Conservation (phyloP, 2,888 invertebrate species). For the Zygogramma bicolorata region DNA sequence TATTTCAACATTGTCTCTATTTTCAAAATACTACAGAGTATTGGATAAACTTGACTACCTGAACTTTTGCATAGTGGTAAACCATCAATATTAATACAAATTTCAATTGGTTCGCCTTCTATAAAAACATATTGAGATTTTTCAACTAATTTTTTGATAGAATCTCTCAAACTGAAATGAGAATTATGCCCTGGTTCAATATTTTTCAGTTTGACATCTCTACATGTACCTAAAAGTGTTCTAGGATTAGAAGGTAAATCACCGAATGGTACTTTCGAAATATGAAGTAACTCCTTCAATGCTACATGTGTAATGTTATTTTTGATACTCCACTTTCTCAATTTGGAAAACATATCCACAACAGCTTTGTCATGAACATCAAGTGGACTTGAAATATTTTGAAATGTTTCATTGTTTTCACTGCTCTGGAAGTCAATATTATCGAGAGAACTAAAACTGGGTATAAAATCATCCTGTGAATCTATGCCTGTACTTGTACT, state of each 20-base stretch:
- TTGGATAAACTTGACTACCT: slow-evolving; percentile 40
- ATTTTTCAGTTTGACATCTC: background rate
- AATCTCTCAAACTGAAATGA: slow-evolving; percentile 23
- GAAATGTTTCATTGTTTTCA: too few relatives aligned
- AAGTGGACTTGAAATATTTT: too few relatives aligned
- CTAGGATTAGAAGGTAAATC: slow-evolving; percentile 1
- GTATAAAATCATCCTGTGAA: too few relatives aligned
- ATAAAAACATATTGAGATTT: background rate
- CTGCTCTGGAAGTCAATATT: too few relatives aligned
- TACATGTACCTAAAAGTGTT: slow-evolving; percentile 1
- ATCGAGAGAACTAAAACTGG: too few relatives aligned
- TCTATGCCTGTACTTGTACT: too few relatives aligned
- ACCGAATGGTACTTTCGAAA: slow-evolving; percentile 18
- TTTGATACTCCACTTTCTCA: background rate
- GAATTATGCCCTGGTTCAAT: slow-evolving; percentile 5
- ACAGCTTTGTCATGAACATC: too few relatives aligned
- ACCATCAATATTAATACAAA: slow-evolving; percentile 24
- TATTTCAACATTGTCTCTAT: slow-evolving; percentile 37
- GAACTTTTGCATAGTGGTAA: slow-evolving; percentile 1
- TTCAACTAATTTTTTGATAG: background rate
- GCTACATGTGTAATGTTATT: background rate
- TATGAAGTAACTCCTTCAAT: slow-evolving; percentile 20
- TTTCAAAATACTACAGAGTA: slow-evolving; percentile 37
- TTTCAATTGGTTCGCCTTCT: slow-evolving; percentile 16
- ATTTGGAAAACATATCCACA: too few relatives aligned